phyloP scores from a whole-genome alignment of 2,113 vertebrate species.

The Cercopithecus mona region DNA sequence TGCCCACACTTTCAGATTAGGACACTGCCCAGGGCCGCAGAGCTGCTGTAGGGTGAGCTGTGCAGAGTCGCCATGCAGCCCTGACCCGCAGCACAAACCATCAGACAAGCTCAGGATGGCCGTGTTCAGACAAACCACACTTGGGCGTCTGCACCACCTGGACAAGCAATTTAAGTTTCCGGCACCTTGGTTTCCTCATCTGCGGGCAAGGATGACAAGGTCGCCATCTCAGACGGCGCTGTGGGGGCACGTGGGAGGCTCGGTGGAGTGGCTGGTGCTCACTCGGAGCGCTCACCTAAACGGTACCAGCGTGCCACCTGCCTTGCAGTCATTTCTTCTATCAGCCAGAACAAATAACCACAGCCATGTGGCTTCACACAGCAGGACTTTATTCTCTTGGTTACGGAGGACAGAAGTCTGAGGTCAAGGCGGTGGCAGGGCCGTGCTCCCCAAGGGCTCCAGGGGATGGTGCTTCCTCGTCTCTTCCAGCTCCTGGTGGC shows the following conservation, averaged over 20 bases:
- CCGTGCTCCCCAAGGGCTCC: not conserved
- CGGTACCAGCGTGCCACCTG: rapidly evolving
- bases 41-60: rapidly evolving
- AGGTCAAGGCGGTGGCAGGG: rapidly evolving
- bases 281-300: rapidly evolving
- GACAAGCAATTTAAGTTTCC: rapidly evolving
- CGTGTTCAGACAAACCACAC: rapidly evolving
- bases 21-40: not conserved
- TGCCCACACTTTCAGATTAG: rapidly evolving
- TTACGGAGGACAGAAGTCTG: not conserved
- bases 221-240: not conserved
- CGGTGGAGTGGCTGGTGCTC: rapidly evolving
- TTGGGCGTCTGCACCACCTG: rapidly evolving
- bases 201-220: rapidly evolving
- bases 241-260: rapidly evolving
- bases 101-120: not conserved
- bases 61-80: not conserved
- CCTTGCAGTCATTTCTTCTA: rapidly evolving
- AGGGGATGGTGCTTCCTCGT: not conserved
- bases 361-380: rapidly evolving
- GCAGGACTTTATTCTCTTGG: too few relatives aligned
- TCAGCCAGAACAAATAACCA: rapidly evolving
- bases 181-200: rapidly evolving
- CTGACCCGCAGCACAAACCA: too few relatives aligned
- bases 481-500: not conserved